Evolutionary conservation across 2,113 vertebrate species (phyloP), one percentile per base, ranked within the genome.

Genomic region (Emydura subglobosa): DNA sequence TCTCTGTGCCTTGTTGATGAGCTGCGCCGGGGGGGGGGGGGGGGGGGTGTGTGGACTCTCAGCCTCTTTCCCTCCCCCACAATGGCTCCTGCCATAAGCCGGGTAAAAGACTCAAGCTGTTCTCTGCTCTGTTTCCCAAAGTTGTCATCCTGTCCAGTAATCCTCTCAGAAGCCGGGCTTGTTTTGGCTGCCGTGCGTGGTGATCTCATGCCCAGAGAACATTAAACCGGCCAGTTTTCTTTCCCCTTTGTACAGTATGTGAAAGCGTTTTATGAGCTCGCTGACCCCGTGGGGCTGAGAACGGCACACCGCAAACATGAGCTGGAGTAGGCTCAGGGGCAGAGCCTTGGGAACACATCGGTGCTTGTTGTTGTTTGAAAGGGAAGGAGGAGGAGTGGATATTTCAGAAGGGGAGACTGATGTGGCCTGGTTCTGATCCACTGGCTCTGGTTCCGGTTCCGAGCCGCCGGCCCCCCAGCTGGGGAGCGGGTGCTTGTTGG

Each of bases 101-200:
- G n/a, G 25, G 9, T 59, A 61, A 72, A 82, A 47, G 65, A 27
- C 61, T 51, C 80, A 82, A 34, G n/a, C 25, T 83, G 65, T 72
- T 72, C 65, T 72, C 65, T 72, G 65, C 74, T 87, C 86, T 53
- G 80, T 87, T 92, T 83, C 80, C 68, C 72, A n/a, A 91, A 83
- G n/a, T 79, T 92, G 85, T 92, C 90, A 65, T 92, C 85, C 47
- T 83, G 85, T 87, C 90, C 85, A 92, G 90, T 83, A 92, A 92
- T 92, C 90, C 80, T 47, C 85, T 79, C 80, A 79, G 85, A 91
- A 92, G 55, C 80, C n/a, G 65, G 76, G 54, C 76, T 87, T 83
- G 65, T 78, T 83, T 87, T 79, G 55, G 80, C 85, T 83, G 80
- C 80, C 44, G 53, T 78, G 27, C 14, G 47, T 68, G 65, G 53